Base-by-base conservation (phyloP, 2,888 invertebrate species). In the Elysia crispata region DNA sequence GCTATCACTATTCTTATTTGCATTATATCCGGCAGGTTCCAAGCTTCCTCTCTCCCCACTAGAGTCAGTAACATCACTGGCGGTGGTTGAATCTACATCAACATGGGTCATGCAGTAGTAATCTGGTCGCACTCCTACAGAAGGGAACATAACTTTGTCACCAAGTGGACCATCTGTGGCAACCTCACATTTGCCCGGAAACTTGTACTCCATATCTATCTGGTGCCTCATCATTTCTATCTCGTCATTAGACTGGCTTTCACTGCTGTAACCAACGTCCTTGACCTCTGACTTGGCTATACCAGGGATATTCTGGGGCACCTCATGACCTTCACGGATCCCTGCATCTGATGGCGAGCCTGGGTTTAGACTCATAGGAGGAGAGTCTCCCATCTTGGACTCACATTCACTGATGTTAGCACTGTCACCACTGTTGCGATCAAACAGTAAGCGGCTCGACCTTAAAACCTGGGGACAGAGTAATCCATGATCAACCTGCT, bases 211-310 rank as follows among this genome's bases (percentile, higher is more conserved):
- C 80, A 85, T 62, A 70, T 81, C 78, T 57, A 82, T 83, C 81
- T 85, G 84, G 75, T 85, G 85, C 33, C 86, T 82, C 76, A 84
- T 82, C 23, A 80, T 72, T 57, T 86, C 87, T 18, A 86, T 84
- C 78, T 92, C 92, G 79, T 92, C 91, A 66, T 89, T 90, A 6
- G 91, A 91, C 82, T 91, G 90, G 77, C 91, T 91, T 84, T 91
- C 92, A 84, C 92, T 92, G 76, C 92, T 91, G 84, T 92, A 92
- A 13, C 92, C 92, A 49, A 92, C 87, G 85, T 92, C 92, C 74
- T 81, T 81, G 28, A 76, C 60, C 62, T 85, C 85, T 30, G 62
- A 70, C 54, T 80, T 81, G 50, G 75, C 25, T 11, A 23, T 25
- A 5, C 79, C 75, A 41, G 75, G 30, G 50, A 31, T 60, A n/a